Conservation (phyloP, 1,140 invertebrate genomes). For the Bombus picipes region DNA sequence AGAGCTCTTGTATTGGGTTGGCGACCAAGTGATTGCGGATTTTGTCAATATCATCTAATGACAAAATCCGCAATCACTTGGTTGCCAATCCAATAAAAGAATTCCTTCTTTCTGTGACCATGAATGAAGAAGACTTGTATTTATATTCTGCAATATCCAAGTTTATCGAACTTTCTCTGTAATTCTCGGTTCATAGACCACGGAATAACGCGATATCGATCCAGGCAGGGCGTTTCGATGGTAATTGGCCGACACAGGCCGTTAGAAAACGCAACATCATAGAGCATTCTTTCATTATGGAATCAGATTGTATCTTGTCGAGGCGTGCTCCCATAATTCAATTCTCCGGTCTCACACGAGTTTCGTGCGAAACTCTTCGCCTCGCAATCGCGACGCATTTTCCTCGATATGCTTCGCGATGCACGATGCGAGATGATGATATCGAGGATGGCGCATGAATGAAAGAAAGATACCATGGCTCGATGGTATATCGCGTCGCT, state of each 20-base stretch:
- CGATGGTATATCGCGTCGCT: slow-evolving; percentile 38
- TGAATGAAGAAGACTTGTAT: too few relatives aligned
- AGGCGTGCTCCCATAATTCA: slow-evolving; percentile 68
- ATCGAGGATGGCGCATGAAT: not conserved
- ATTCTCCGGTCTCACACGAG: slow-evolving; percentile 62
- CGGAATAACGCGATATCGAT: slow-evolving; percentile 17
- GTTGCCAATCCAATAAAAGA: not conserved
- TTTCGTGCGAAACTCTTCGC: slow-evolving; percentile 60
- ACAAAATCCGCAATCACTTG: too few relatives aligned
- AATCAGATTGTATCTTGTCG: slow-evolving; percentile 58
- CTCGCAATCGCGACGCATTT: slow-evolving; percentile 56
- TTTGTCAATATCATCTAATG: too few relatives aligned
- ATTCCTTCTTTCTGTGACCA: not conserved
- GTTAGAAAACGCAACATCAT: slow-evolving; percentile 62
- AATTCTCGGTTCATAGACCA: not conserved
- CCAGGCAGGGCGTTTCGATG: slow-evolving; percentile 31
- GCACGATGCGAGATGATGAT: slow-evolving; percentile 25
- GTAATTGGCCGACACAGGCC: slow-evolving; percentile 48
- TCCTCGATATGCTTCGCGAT: slow-evolving; percentile 40
- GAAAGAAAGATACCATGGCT: not conserved
- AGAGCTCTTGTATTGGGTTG: too few relatives aligned
- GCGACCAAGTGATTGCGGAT: too few relatives aligned
- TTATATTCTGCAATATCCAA: not conserved
- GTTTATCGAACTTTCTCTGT: slow-evolving; percentile 22
- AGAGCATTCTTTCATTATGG: slow-evolving; percentile 57